Percentiles rank a stretch among this genome's conserved stretches.
Evolutionary conservation across 1,140 invertebrate species (phyloP).

Genomic region (Heliconius melpomene): DNA sequence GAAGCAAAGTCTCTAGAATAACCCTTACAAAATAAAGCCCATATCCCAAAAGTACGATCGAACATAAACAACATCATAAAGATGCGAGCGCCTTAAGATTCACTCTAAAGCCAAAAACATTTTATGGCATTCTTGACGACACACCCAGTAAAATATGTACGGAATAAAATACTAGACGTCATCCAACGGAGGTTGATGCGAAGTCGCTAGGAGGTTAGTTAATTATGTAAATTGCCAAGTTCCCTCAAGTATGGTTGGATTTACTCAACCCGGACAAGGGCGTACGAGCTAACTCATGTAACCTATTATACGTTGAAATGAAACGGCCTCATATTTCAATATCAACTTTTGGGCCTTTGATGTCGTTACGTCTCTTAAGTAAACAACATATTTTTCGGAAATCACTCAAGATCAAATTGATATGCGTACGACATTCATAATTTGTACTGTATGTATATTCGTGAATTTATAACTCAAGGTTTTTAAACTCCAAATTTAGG

Average conservation of each 20-base stretch:
- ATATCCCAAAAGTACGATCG: slow-evolving; percentile 25
- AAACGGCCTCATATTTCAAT: slow-evolving; percentile 18
- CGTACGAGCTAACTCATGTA: slow-evolving; percentile 20
- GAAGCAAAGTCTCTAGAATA: not conserved
- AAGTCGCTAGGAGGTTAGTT: slow-evolving; percentile 64
- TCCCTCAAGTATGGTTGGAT: slow-evolving; percentile 60
- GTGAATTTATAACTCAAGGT: too few relatives aligned
- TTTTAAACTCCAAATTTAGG: too few relatives aligned
- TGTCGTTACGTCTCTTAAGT: slow-evolving; percentile 6
- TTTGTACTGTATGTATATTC: not conserved
- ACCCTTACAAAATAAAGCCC: slow-evolving; percentile 25
- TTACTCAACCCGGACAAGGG: slow-evolving; percentile 49
- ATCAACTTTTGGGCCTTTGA: slow-evolving; percentile 16
- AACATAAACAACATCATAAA: slow-evolving; percentile 35
- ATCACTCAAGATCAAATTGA: slow-evolving; percentile 6
- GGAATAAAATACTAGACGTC: slow-evolving; percentile 44
- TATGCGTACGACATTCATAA: not conserved
- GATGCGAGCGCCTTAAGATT: slow-evolving; percentile 35
- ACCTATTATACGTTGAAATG: slow-evolving; percentile 19
- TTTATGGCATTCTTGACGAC: slow-evolving; percentile 30
- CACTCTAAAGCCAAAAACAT: slow-evolving; percentile 39
- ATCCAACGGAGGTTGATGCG: slow-evolving; percentile 45
- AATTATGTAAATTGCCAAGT: slow-evolving; percentile 70
- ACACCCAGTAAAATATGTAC: slow-evolving; percentile 41
- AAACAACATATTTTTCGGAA: slow-evolving; percentile 1